Conservation (phyloP, 2,888 invertebrate genomes). For the Leptinotarsa rubiginosa region DNA sequence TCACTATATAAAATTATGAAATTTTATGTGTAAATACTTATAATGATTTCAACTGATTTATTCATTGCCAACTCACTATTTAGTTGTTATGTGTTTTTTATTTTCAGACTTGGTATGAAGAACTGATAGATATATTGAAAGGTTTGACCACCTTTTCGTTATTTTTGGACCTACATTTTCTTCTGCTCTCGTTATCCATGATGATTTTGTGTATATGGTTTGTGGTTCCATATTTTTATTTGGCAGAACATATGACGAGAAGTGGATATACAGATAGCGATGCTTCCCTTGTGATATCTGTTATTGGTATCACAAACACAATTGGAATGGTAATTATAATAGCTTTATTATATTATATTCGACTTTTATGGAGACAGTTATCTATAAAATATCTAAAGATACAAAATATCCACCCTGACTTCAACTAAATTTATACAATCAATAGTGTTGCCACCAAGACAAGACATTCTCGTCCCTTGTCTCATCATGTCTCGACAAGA, state of each 20-base stretch:
- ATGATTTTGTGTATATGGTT: slow-evolving; percentile 92
- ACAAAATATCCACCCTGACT: too few relatives aligned
- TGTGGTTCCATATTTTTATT: slow-evolving; percentile 94
- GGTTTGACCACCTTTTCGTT: slow-evolving; percentile 84
- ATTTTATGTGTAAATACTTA: too few relatives aligned
- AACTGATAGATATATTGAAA: slow-evolving; percentile 74
- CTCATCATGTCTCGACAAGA: too few relatives aligned
- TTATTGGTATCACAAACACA: slow-evolving; percentile 90
- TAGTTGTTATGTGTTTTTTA: not conserved
- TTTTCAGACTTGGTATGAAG: slow-evolving; percentile 79
- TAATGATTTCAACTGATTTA: too few relatives aligned
- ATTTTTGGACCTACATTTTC: slow-evolving; percentile 81
- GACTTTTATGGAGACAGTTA: too few relatives aligned
- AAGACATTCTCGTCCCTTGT: too few relatives aligned
- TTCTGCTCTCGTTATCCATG: slow-evolving; percentile 86
- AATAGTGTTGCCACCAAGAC: too few relatives aligned
- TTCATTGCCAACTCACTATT: not conserved
- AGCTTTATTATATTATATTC: not conserved
- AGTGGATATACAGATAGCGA: slow-evolving; percentile 76
- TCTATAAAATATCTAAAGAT: too few relatives aligned
- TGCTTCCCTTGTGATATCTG: slow-evolving; percentile 83
- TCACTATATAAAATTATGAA: too few relatives aligned
- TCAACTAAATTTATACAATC: too few relatives aligned
- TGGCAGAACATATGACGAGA: slow-evolving; percentile 85
- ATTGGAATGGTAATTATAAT: slow-evolving; percentile 88